phyloP scores from a whole-genome alignment of 1,140 invertebrate species.

The Heliconius congener region DNA sequence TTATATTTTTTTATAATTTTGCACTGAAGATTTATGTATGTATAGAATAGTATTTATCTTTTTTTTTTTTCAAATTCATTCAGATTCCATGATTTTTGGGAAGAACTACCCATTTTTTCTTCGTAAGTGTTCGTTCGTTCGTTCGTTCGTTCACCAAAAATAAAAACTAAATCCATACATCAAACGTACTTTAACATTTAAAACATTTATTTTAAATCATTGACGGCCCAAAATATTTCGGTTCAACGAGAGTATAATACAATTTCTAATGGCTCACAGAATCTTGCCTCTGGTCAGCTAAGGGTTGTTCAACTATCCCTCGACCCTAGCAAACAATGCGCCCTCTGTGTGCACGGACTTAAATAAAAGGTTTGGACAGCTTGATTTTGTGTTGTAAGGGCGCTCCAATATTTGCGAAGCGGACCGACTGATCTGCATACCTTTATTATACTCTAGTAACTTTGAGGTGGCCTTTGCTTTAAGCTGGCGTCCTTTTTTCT shows the following conservation, averaged over 20 bases:
- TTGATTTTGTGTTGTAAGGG: conserved; percentile 80
- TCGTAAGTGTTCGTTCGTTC: too few relatives aligned
- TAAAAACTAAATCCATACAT: too few relatives aligned
- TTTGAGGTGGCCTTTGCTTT: conserved; percentile 52
- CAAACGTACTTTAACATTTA: not conserved
- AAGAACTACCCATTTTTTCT: too few relatives aligned
- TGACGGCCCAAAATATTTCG: conserved; percentile 14
- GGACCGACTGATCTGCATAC: conserved; percentile 70
- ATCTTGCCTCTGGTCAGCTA: conserved; percentile 63
- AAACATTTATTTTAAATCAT: not conserved
- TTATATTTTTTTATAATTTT: too few relatives aligned
- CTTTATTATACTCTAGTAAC: conserved; percentile 61
- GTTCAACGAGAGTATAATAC: conserved; percentile 46
- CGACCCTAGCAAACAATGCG: conserved; percentile 64
- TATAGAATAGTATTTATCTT: too few relatives aligned
- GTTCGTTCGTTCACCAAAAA: too few relatives aligned
- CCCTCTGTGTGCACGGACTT: conserved; percentile 75
- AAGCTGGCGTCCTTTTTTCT: conserved; percentile 15
- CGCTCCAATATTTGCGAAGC: conserved; percentile 69
- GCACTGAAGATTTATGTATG: too few relatives aligned
- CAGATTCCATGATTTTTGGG: too few relatives aligned
- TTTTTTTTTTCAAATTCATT: too few relatives aligned
- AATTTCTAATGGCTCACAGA: conserved; percentile 48
- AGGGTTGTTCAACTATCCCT: conserved; percentile 77
- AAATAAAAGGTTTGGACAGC: conserved; percentile 73